phyloP scores from a whole-genome alignment of 2,888 invertebrate genomes.

The Argyra leucocephala region DNA sequence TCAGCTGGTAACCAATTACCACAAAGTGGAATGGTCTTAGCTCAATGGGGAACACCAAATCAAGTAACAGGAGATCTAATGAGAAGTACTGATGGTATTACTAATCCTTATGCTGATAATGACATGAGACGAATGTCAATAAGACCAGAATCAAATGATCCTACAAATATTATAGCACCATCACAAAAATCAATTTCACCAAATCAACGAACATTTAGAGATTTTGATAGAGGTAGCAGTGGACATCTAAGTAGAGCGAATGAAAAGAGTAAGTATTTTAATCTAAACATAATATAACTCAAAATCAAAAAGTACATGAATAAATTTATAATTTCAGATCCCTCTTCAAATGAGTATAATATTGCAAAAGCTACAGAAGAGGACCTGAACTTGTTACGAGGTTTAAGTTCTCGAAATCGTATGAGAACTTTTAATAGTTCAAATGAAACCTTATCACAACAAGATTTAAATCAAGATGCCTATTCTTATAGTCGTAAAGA shows the following conservation, averaged over 20 bases:
- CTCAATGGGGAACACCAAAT: not conserved
- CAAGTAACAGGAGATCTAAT: not conserved
- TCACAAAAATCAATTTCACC: constrained; percentile 17
- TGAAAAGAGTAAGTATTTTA: too few relatives aligned
- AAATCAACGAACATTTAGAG: not conserved
- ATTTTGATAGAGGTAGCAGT: not conserved
- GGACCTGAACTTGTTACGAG: not conserved
- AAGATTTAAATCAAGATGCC: not conserved
- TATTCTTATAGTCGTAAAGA: not conserved
- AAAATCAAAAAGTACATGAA: too few relatives aligned
- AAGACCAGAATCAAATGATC: constrained; percentile 12
- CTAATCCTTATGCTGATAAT: constrained; percentile 13
- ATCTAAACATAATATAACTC: too few relatives aligned
- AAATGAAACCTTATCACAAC: not conserved
- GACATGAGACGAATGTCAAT: constrained; percentile 18
- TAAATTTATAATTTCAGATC: too few relatives aligned
- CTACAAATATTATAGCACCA: constrained; percentile 12
- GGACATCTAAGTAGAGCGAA: not conserved
- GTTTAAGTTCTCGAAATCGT: not conserved
- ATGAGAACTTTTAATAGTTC: not conserved
- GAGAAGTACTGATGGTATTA: too few relatives aligned
- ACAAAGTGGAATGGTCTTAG: not conserved
- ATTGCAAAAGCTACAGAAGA: not conserved
- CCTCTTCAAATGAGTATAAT: not conserved
- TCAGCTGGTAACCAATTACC: not conserved